Evolutionary conservation across 2,888 invertebrate species (phyloP), one percentile per base, ranked within the genome.

Genomic region (Acrobasis repandana): DNA sequence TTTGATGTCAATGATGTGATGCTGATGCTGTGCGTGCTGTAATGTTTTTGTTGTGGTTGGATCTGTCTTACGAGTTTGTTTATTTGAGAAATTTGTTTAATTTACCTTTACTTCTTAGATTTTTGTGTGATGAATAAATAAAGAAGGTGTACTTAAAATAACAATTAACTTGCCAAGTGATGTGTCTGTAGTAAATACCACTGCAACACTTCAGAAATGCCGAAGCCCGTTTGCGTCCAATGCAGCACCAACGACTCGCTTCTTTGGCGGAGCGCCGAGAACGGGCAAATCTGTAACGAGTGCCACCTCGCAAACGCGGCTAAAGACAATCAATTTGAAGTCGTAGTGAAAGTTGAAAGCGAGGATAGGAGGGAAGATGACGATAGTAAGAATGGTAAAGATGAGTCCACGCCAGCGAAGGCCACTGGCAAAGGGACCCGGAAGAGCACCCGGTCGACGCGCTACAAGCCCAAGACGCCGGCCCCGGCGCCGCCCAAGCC

Each of bases 241-340:
- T 97, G 96, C 80, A 94, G 93, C 66, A 93, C 94, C 11, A 94
- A 92, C 28, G 95, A 96, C 72, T 95, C 95, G 0, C 87, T 95
- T 11, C 90, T 97, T 63, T 97, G 97, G 97, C 95, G 96, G 28
- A 95, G 94, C 65, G 93, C 95, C 1, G 95, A 95, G 64, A 93
- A 94, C 73, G 96, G 96, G 0, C 95, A 95, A 78, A 93, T 96
- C 66, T 97, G 97, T 76, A 95, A 96, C 76, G 93, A 95, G 58
- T 97, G 97, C 78, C 93, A 95, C 65, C 93, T 94, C 56, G 63
- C 94, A 1, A 88, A 87, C 69, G 77, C 82, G 11, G 77, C 72
- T 52, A 86, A 84, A 65, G 87, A 89, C 46, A 66, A 73, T 1
- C 92, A 89, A 66, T 72, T 81, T 3, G 82, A 77, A 64, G 67